Base-by-base conservation (phyloP, 2,797 vertebrate species). In the Heliangelus exortis region DNA sequence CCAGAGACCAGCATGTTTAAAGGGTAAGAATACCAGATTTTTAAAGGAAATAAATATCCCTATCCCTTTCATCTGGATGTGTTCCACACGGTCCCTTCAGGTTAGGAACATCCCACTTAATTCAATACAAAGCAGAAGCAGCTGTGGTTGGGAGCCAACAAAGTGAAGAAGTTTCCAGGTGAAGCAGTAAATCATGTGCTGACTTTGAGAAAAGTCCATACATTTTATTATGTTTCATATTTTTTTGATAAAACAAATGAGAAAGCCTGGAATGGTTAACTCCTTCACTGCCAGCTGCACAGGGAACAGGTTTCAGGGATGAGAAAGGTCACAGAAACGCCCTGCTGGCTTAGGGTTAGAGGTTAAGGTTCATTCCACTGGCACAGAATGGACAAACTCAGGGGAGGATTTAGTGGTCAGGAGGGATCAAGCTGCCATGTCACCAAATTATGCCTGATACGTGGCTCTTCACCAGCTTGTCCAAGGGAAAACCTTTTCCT, bases 401-500 rank as follows among this genome's bases (percentile, higher is more conserved):
- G 3, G 31, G 33, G 20, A 62, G 34, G 1, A 72, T 41, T 3
- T 15, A 34, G 45, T 0, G 3, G 26, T n/a, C 43, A 65, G 65
- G 39, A 71, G 45, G 18, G 36, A 26, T 12, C 0, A 0, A 73
- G 74, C 21, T 59, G 34, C 73, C 25, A 2, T 7, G 11, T 5
- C 34, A 31, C 29, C 31, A 47, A 36, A 68, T 26, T 71, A 19
- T 1, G 2, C 48, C 61, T 36, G 36, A 67, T 22, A 9, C 15
- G 9, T 3, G 0, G 43, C 29, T 62, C 22, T 81, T 53, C 21
- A 12, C 21, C 1, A 0, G 12, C 4, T 1, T 51, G 21, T 34
- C 28, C n/a, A 55, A 71, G 34, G 19, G 25, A 92, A 84, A 55
- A 33, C 39, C 53, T 4, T 20, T 39, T 45, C 66, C 36, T 45